Percentiles rank a stretch among this genome's conserved stretches.
Conservation (phyloP, 2,888 invertebrate species). For the Latrodectus hesperus region DNA sequence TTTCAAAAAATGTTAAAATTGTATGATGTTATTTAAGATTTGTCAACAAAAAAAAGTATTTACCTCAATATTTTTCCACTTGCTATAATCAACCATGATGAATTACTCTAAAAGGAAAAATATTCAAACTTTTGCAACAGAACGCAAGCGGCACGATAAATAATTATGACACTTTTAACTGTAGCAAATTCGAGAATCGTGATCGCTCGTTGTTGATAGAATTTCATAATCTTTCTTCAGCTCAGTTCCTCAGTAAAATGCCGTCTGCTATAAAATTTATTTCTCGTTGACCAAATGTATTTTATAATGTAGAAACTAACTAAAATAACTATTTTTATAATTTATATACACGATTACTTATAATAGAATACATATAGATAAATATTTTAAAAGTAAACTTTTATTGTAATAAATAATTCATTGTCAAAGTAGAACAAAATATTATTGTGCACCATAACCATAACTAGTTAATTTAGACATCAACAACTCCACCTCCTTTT, state of each 20-base stretch:
- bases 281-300: too few species aligned
- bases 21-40: too few species aligned
- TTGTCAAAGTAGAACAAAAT: too few species aligned
- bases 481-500: constrained; percentile 62
- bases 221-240: constrained; percentile 12
- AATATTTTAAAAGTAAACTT: too few species aligned
- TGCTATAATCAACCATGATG: constrained; percentile 71
- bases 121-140: neutral
- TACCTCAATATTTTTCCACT: constrained; percentile 71
- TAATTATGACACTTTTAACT: neutral
- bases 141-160: neutral
- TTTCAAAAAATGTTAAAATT: too few species aligned
- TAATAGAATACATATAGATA: too few species aligned
- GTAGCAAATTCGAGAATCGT: constrained; percentile 33
- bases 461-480: constrained; percentile 28
- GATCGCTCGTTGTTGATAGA: constrained; percentile 24
- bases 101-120: neutral
- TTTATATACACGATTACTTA: too few species aligned
- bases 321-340: too few species aligned
- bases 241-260: constrained; percentile 13
- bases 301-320: too few species aligned
- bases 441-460: constrained; percentile 42
- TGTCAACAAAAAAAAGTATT: neutral
- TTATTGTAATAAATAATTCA: too few species aligned
- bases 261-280: too few species aligned